phyloP scores from a whole-genome alignment of 2,888 invertebrate genomes.

The Nyleta sp. region DNA sequence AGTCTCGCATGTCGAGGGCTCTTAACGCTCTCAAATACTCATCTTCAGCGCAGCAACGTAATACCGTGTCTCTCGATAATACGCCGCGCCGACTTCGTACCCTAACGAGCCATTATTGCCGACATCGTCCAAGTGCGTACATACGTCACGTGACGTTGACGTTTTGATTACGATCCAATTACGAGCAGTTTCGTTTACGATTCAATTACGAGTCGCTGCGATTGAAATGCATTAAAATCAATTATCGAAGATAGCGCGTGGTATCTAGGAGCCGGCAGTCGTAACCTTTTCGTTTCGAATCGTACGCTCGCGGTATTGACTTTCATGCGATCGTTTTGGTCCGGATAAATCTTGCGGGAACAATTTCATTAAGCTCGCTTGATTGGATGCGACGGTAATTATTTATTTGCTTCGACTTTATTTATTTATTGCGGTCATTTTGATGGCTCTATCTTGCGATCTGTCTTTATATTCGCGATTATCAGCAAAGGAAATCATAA shows the following conservation, averaged over 20 bases:
- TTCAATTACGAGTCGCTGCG: slow-evolving; percentile 54
- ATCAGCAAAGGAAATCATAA: slow-evolving; percentile 29
- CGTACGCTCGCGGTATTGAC: slow-evolving; percentile 36
- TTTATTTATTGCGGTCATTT: slow-evolving; percentile 6
- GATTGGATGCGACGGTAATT: slow-evolving; percentile 25
- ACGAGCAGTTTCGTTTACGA: slow-evolving; percentile 58
- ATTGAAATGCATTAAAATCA: slow-evolving; percentile 61
- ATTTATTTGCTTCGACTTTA: slow-evolving; percentile 21
- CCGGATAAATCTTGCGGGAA: slow-evolving; percentile 33
- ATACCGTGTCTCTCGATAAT: slow-evolving; percentile 48
- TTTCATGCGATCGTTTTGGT: slow-evolving; percentile 42
- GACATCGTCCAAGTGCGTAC: slow-evolving; percentile 52
- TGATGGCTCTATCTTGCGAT: slow-evolving; percentile 26
- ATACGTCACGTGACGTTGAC: slow-evolving; percentile 60
- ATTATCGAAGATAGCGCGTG: slow-evolving; percentile 46
- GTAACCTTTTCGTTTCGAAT: slow-evolving; percentile 30
- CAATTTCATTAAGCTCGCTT: slow-evolving; percentile 35
- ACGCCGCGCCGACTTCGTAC: slow-evolving; percentile 32
- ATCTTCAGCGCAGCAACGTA: slow-evolving; percentile 40
- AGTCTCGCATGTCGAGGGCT: slow-evolving; percentile 41
- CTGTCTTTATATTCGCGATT: slow-evolving; percentile 1
- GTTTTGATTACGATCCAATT: slow-evolving; percentile 64
- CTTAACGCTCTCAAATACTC: slow-evolving; percentile 44
- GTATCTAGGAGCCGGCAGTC: slow-evolving; percentile 29
- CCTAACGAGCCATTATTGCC: slow-evolving; percentile 60